A percentile compares a stretch with the other conserved stretches of the same genome.
phyloP scores from a whole-genome alignment of 37 sponge, comb jelly and placozoan genomes.

The Crambe crambe region DNA sequence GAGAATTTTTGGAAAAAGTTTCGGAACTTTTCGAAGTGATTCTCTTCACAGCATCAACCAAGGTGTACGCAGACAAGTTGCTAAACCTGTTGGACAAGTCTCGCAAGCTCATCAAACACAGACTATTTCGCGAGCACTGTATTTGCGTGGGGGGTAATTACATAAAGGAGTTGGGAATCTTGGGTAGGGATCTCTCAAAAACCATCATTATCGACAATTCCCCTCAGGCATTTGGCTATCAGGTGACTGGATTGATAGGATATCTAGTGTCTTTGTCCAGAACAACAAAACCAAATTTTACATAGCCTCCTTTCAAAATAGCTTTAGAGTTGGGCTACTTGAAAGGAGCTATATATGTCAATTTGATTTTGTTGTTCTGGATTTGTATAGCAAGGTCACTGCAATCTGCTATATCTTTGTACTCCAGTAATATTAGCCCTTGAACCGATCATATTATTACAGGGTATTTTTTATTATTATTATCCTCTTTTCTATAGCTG shows the following conservation, averaged over 20 bases:
- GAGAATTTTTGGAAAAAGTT: conserved; percentile 84
- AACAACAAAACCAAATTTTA: no score
- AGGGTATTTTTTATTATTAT: neutral
- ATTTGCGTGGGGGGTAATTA: conserved; percentile 86
- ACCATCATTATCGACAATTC: conserved; percentile 97
- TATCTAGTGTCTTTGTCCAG: no score
- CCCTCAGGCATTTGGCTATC: conserved; percentile 96
- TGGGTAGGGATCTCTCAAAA: conserved; percentile 92
- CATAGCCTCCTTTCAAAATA: no score
- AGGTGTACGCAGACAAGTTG: conserved; percentile 91
- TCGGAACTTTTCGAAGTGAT: conserved; percentile 87
- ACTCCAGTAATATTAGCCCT: neutral
- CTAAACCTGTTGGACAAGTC: conserved; percentile 86
- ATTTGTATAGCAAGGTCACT: no score
- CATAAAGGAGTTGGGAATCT: conserved; percentile 91
- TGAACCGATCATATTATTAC: neutral
- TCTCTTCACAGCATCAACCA: conserved; percentile 84
- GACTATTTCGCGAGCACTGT: conserved; percentile 97
- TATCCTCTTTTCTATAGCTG: conserved; percentile 51
- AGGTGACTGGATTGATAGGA: no score
- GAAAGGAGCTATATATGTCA: no score
- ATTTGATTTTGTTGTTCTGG: no score
- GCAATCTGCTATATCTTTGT: no score
- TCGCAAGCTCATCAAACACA: conserved; percentile 82
- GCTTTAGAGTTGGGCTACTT: no score